Evolutionary conservation across 2,888 invertebrate species (phyloP).

Genomic region (Chironomus riparius): DNA sequence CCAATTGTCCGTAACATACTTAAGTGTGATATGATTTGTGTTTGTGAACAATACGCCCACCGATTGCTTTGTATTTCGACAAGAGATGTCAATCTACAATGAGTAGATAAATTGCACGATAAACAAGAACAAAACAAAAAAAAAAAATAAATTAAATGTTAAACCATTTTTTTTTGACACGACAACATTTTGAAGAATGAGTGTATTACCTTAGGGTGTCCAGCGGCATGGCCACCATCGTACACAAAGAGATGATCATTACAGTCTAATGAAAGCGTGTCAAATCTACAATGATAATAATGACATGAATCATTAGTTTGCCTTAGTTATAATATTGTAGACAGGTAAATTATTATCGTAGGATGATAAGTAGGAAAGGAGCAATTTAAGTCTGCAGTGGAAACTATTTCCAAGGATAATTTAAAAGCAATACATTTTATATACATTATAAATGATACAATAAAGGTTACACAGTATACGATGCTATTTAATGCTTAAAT

Average conservation of each 20-base stretch:
- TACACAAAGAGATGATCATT: conserved; percentile 89
- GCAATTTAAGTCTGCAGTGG: too few relatives aligned
- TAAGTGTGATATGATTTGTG: conserved; percentile 88
- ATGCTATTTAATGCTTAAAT: too few relatives aligned
- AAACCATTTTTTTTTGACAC: not conserved
- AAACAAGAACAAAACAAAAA: not conserved
- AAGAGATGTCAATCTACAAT: conserved; percentile 79
- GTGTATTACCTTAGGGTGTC: conserved; percentile 66
- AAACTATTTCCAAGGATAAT: too few relatives aligned
- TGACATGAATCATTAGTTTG: too few relatives aligned
- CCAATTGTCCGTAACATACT: conserved; percentile 89
- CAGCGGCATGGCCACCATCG: conserved; percentile 87
- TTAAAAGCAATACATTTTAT: too few relatives aligned
- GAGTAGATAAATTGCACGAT: conserved; percentile 27
- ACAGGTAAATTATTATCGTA: too few relatives aligned
- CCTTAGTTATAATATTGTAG: too few relatives aligned
- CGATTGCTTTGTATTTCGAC: conserved; percentile 81
- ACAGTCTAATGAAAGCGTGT: conserved; percentile 84
- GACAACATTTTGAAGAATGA: conserved; percentile 33
- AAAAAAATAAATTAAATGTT: too few relatives aligned
- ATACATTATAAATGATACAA: too few relatives aligned
- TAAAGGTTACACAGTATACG: too few relatives aligned
- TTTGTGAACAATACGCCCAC: conserved; percentile 83
- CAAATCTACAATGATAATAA: conserved; percentile 53
- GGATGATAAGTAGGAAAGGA: too few relatives aligned